These are phyloP conservation scores for Spinibarbus caldwelli DNA, from an alignment of 2,797 vertebrate genomes.

Conservation along the genomic window DNA sequence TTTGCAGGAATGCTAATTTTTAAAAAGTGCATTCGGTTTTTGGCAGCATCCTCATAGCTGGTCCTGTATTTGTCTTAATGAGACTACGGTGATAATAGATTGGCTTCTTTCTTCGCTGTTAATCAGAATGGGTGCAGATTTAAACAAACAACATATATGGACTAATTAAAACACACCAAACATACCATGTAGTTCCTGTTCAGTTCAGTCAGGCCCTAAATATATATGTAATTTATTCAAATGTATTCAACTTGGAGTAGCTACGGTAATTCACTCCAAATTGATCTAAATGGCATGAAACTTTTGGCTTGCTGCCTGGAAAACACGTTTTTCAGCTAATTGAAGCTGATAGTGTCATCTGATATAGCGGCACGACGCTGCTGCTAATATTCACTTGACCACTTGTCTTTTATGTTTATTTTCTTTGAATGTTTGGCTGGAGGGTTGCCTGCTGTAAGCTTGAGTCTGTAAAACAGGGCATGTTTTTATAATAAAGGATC, in stretches of 20 bases:
- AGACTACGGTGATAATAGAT: background rate
- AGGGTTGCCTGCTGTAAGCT: background rate
- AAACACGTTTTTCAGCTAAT: conserved; percentile 32
- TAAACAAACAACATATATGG: conserved; percentile 26
- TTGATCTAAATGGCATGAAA: conserved; percentile 50
- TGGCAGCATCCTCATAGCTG: background rate
- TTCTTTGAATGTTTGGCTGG: background rate
- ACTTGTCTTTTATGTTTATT: conserved; percentile 37
- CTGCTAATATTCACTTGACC: conserved; percentile 27
- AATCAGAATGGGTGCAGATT: background rate
- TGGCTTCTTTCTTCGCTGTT: background rate
- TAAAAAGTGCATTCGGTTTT: background rate
- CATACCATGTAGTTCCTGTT: background rate
- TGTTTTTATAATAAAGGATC: conserved; percentile 14
- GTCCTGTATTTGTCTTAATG: background rate
- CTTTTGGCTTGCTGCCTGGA: conserved; percentile 51
- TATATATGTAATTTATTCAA: conserved; percentile 46
- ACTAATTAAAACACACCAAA: conserved; percentile 37
- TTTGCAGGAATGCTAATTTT: background rate
- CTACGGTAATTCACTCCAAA: conserved; percentile 49
- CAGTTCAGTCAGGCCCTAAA: conserved; percentile 7
- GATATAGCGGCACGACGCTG: background rate
- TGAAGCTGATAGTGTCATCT: conserved; percentile 27
- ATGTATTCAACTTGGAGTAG: conserved; percentile 47
- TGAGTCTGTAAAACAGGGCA: background rate